phyloP scores from a whole-genome alignment of 2,113 vertebrate genomes.

The Uropsilus gracilis region DNA sequence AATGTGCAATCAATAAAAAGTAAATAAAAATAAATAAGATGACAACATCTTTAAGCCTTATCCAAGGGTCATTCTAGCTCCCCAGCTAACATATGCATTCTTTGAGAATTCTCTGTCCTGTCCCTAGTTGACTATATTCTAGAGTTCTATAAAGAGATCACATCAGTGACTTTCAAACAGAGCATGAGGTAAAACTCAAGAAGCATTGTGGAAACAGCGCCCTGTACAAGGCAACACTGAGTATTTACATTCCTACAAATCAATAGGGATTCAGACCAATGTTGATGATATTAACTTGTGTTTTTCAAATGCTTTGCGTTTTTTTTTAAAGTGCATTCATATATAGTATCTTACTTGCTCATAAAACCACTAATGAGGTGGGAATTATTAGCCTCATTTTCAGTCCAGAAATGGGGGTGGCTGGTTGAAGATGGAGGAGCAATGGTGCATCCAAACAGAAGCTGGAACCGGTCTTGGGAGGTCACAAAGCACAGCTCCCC shows the following conservation, averaged over 20 bases:
- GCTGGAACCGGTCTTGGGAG: neutral
- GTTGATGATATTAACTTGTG: neutral
- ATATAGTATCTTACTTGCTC: neutral
- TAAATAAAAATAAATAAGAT: too few relatives aligned
- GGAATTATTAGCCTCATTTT: neutral
- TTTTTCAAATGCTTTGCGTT: neutral
- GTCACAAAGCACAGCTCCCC: neutral
- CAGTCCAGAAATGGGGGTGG: neutral
- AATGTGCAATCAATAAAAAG: too few relatives aligned
- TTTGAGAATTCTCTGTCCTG: neutral
- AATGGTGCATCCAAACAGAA: neutral
- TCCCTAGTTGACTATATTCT: neutral
- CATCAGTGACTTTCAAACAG: neutral
- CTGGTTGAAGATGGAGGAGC: neutral
- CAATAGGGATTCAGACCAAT: neutral
- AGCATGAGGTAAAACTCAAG: neutral
- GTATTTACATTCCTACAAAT: neutral
- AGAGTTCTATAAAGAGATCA: neutral
- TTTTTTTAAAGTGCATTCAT: neutral
- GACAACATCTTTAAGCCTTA: neutral
- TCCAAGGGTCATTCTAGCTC: neutral
- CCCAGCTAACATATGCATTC: neutral
- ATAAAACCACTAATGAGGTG: neutral
- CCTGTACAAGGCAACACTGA: neutral
- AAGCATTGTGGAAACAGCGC: neutral